A percentile compares a stretch with the other conserved stretches of the same genome.
phyloP scores from a whole-genome alignment of 1,140 invertebrate genomes.

The Drosophila sturtevanti region DNA sequence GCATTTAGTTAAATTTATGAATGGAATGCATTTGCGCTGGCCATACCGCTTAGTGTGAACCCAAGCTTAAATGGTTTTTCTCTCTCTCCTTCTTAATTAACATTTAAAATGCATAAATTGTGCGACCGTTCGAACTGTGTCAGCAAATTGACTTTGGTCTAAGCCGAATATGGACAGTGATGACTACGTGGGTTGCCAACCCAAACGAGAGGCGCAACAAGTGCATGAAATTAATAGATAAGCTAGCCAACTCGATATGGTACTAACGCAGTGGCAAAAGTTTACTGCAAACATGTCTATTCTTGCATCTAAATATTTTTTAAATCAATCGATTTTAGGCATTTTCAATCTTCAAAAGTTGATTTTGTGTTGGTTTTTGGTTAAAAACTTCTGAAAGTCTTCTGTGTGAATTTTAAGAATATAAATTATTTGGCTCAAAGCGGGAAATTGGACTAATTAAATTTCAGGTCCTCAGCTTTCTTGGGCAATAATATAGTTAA shows the following conservation, averaged over 20 bases:
- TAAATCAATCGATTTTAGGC: too few relatives aligned
- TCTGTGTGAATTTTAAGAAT: too few relatives aligned
- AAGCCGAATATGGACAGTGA: slow-evolving; percentile 25
- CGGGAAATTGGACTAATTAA: too few relatives aligned
- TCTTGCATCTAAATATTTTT: slow-evolving; percentile 10
- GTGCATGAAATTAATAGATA: slow-evolving; percentile 15
- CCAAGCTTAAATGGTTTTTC: slow-evolving; percentile 20
- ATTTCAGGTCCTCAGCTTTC: too few relatives aligned
- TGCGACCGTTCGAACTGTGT: slow-evolving; percentile 54
- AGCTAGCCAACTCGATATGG: background rate
- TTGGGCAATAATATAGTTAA: too few relatives aligned
- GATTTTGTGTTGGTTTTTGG: too few relatives aligned
- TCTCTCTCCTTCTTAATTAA: slow-evolving; percentile 32
- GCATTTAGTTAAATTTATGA: slow-evolving; percentile 58
- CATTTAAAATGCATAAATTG: slow-evolving; percentile 67
- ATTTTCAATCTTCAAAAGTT: too few relatives aligned
- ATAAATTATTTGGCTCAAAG: too few relatives aligned
- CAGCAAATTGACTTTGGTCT: slow-evolving; percentile 39
- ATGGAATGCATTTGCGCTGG: slow-evolving; percentile 30
- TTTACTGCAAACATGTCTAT: background rate
- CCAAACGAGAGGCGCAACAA: slow-evolving; percentile 18
- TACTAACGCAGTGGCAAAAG: too few relatives aligned
- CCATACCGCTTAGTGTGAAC: slow-evolving; percentile 29
- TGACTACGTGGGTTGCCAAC: slow-evolving; percentile 23
- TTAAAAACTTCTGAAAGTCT: too few relatives aligned